phyloP scores from a whole-genome alignment of 92 coral and sea anemone genomes.

The Palythoa grandiflora region DNA sequence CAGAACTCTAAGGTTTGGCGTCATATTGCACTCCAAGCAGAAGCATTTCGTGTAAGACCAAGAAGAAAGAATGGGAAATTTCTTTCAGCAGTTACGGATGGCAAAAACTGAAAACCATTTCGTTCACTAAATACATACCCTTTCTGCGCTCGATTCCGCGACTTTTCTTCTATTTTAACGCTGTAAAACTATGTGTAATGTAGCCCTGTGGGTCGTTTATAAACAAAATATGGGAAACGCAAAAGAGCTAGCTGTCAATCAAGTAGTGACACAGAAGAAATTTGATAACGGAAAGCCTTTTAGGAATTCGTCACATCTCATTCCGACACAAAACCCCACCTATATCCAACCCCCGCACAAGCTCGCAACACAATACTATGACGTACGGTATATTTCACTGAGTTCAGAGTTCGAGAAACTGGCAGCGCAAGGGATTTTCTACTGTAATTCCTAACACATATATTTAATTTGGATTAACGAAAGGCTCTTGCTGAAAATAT shows the following conservation, averaged over 20 bases:
- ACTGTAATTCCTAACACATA: background rate
- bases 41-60: background rate
- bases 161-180: background rate
- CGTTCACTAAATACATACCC: background rate
- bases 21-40: background rate
- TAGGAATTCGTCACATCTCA: slow-evolving; percentile 10
- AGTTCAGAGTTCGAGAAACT: slow-evolving; percentile 23
- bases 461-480: background rate
- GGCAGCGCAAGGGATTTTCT: background rate
- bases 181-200: background rate
- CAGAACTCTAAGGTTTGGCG: background rate
- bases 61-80: background rate
- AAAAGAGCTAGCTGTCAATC: background rate
- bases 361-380: background rate
- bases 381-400: background rate
- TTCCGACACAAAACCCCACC: slow-evolving; percentile 14
- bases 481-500: slow-evolving; percentile 4
- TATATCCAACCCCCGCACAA: slow-evolving; percentile 3
- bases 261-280: background rate
- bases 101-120: background rate
- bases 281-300: background rate
- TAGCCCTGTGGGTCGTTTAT: slow-evolving; percentile 1
- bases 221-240: background rate
- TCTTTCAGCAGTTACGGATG: too few relatives aligned
- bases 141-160: background rate